Evolutionary conservation across 2,113 vertebrate species (phyloP).

Genomic region (Sorex fumeus): DNA sequence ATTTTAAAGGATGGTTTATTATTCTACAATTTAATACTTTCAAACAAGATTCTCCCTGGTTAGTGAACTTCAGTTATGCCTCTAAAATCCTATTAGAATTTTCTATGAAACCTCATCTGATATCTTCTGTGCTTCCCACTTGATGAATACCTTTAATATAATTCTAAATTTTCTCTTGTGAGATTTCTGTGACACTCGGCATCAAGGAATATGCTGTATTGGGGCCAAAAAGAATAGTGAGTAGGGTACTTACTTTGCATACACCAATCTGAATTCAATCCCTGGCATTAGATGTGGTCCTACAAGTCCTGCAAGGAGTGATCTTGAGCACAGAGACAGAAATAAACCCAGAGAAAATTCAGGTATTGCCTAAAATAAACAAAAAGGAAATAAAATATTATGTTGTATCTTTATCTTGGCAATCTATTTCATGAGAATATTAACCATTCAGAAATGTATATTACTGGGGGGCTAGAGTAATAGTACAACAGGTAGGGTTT

Average conservation of each 20-base stretch:
- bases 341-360: too few species aligned
- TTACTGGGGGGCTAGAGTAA: too few species aligned
- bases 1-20: constrained; percentile 30
- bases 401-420: background rate
- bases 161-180: constrained; percentile 37
- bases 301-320: too few species aligned
- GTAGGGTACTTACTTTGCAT: too few species aligned
- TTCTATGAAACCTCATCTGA: background rate
- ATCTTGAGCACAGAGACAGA: too few species aligned
- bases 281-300: too few species aligned
- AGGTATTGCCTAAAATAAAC: too few species aligned
- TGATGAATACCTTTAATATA: background rate
- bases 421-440: background rate
- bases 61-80: background rate
- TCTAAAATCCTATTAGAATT: background rate
- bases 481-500: too few species aligned
- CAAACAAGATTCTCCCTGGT: background rate
- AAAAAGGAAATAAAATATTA: background rate
- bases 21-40: constrained; percentile 40
- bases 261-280: too few species aligned
- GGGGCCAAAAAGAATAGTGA: too few species aligned
- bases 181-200: background rate
- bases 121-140: background rate
- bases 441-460: background rate
- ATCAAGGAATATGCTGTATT: background rate